A percentile compares a stretch with the other conserved stretches of the same genome.
Evolutionary conservation across 2,888 invertebrate genomes (phyloP).

Genomic region (Dione juno): DNA sequence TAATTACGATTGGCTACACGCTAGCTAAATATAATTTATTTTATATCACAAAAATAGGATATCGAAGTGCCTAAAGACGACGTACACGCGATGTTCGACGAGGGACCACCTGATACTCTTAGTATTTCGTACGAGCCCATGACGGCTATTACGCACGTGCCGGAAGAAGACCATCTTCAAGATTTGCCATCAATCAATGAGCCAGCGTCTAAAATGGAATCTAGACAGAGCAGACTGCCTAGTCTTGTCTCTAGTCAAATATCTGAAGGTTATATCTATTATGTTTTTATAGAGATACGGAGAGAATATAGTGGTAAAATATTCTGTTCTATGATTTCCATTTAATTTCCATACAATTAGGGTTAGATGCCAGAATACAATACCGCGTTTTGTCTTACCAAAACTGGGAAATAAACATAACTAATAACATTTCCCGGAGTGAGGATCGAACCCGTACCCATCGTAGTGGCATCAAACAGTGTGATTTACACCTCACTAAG

Average conservation of each 20-base stretch:
- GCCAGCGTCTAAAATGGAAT: conserved; percentile 25
- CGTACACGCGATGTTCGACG: conserved; percentile 58
- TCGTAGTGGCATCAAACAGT: neutral
- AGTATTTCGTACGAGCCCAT: conserved; percentile 63
- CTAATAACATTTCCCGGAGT: too few species aligned
- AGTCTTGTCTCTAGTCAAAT: conserved; percentile 22
- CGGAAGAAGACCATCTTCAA: conserved; percentile 43
- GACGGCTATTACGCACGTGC: conserved; percentile 61
- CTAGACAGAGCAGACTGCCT: conserved; percentile 25
- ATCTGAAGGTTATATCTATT: conserved; percentile 23
- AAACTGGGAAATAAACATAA: neutral
- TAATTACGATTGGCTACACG: too few species aligned
- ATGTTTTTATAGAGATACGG: neutral
- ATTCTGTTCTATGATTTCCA: neutral
- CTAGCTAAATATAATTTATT: neutral
- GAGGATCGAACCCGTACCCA: neutral
- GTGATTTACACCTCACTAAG: neutral
- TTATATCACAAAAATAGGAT: conserved; percentile 49
- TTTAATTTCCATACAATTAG: neutral
- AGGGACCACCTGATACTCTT: conserved; percentile 52
- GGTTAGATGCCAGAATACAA: neutral
- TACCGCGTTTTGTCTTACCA: neutral
- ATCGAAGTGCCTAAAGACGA: conserved; percentile 63
- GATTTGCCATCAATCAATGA: conserved; percentile 16
- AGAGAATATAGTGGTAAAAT: neutral